These are phyloP conservation scores for Tenthredo distinguenda DNA, from an alignment of 2,888 invertebrate species.

Conservation along the genomic window DNA sequence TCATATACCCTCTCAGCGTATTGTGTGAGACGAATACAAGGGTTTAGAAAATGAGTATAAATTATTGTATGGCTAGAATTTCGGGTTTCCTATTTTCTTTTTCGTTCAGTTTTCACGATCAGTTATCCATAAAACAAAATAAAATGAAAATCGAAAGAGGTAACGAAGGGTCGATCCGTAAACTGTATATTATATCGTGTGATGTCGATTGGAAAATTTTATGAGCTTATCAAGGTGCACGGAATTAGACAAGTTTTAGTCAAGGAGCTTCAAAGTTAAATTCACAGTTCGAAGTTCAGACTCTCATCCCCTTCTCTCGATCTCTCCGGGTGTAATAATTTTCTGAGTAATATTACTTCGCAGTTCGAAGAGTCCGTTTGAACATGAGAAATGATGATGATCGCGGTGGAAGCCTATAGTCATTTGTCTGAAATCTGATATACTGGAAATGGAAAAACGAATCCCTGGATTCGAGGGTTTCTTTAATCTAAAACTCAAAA, in stretches of 20 bases:
- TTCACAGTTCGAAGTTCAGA: not conserved
- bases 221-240: not conserved
- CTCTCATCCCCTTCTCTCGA: not conserved
- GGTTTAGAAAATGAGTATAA: not conserved
- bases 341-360: not conserved
- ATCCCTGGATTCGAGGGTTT: not conserved
- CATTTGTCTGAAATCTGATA: not conserved
- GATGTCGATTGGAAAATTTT: conserved; percentile 14
- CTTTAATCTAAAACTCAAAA: too few relatives aligned
- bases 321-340: not conserved
- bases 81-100: not conserved
- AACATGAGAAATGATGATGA: not conserved
- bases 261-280: not conserved
- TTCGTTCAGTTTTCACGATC: not conserved
- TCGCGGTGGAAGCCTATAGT: not conserved
- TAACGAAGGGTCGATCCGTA: not conserved
- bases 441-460: not conserved
- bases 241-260: conserved; percentile 11
- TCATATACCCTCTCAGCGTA: too few relatives aligned
- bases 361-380: not conserved
- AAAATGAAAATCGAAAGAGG: not conserved
- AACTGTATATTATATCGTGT: not conserved
- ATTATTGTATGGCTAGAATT: not conserved
- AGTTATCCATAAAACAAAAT: not conserved
- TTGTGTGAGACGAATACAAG: too few relatives aligned